These are phyloP conservation scores for Carettochelys insculpta DNA, from an alignment of 2,113 vertebrate species.

Conservation along the genomic window DNA sequence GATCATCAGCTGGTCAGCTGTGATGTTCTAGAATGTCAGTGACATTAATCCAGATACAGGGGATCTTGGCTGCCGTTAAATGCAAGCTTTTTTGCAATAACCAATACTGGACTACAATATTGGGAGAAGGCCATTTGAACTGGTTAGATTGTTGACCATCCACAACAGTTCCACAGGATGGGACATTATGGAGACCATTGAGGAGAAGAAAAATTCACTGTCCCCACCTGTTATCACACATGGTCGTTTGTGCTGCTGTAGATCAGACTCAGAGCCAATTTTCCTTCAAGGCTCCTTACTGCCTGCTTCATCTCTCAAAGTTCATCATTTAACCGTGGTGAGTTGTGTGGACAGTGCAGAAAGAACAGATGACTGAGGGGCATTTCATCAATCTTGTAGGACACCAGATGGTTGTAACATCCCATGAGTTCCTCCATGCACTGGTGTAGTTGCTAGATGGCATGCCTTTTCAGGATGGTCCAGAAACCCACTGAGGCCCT, in stretches of 20 bases:
- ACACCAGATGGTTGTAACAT: conserved; percentile 56
- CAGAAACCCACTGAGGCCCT: neutral
- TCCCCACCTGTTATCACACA: neutral
- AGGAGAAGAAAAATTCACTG: neutral
- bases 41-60: neutral
- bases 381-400: conserved; percentile 25
- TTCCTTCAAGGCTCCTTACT: conserved; percentile 23
- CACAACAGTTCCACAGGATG: neutral
- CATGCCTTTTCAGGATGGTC: conserved; percentile 27
- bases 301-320: conserved; percentile 39
- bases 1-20: neutral
- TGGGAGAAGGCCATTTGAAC: neutral
- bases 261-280: conserved; percentile 14
- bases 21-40: neutral
- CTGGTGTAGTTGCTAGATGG: conserved; percentile 29
- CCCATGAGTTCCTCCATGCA: conserved; percentile 8
- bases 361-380: conserved; percentile 51
- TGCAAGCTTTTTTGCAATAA: neutral
- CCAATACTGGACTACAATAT: neutral
- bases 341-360: conserved; percentile 37
- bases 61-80: neutral
- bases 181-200: neutral
- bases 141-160: neutral
- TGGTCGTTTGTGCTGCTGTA: neutral
- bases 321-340: conserved; percentile 4